Conservation (phyloP, 2,113 vertebrate genomes). For the Clarias magur region DNA sequence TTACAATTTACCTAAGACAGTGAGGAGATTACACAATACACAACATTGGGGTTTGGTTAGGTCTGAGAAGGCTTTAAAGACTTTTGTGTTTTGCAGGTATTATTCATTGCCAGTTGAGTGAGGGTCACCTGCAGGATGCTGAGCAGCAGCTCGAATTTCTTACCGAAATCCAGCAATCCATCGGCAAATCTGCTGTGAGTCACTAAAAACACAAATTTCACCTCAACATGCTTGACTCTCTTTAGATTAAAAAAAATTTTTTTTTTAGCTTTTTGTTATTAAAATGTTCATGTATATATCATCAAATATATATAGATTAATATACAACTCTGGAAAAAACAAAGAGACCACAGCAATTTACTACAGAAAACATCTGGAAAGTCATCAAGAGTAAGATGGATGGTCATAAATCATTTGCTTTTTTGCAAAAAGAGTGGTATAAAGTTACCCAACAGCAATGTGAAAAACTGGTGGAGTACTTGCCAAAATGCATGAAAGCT, state of each 20-base stretch:
- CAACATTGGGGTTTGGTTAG: no score
- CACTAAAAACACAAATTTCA: neutral
- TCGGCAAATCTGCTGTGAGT: slow-evolving; percentile 89
- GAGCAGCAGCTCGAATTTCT: slow-evolving; percentile 94
- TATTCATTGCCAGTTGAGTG: slow-evolving; percentile 87
- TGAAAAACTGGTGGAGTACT: no score
- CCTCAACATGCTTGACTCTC: neutral
- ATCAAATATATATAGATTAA: neutral
- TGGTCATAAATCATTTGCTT: no score
- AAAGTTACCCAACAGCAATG: no score
- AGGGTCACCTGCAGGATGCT: slow-evolving; percentile 88
- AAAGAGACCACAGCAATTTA: no score
- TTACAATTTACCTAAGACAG: neutral
- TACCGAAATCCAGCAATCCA: slow-evolving; percentile 88
- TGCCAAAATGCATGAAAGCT: no score
- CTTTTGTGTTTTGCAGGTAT: slow-evolving; percentile 74
- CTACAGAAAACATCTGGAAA: no score
- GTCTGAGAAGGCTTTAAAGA: neutral
- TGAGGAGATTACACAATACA: no score
- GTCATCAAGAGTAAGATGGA: no score
- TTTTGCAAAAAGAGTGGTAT: no score
- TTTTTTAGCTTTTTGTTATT: neutral
- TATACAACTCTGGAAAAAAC: no score
- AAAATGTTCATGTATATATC: neutral
- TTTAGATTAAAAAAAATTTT: neutral